These are phyloP conservation scores for Heliconius nattereri DNA, from an alignment of 1,140 invertebrate species.

Conservation along the genomic window DNA sequence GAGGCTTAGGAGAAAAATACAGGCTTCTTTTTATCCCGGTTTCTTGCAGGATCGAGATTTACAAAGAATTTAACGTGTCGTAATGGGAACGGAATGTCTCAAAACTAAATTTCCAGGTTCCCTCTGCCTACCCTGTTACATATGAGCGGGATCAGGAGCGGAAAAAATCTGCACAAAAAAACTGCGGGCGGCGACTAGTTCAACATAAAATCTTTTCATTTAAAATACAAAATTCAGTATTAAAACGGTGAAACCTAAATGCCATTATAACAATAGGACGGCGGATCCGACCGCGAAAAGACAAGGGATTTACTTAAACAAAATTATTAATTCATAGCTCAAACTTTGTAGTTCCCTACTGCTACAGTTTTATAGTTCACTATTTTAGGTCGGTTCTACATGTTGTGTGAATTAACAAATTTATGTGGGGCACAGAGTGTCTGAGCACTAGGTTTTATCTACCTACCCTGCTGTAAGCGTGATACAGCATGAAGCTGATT, in stretches of 20 bases:
- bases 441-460: not conserved
- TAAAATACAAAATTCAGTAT: not conserved
- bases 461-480: not conserved
- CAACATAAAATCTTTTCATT: not conserved
- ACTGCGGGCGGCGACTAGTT: no score
- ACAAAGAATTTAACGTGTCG: no score
- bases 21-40: no score
- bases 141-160: no score
- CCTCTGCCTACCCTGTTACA: no score
- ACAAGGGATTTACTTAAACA: constrained; percentile 29
- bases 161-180: no score
- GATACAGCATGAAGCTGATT: not conserved
- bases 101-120: no score
- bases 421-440: not conserved
- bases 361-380: constrained; percentile 26
- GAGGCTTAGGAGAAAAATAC: no score
- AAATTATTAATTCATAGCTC: constrained; percentile 43
- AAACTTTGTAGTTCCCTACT: constrained; percentile 30
- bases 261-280: not conserved
- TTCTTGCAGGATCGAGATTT: no score
- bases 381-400: constrained; percentile 10
- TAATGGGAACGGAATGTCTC: no score
- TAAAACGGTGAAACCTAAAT: not conserved
- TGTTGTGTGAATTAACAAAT: not conserved
- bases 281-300: constrained; percentile 19